Base-by-base conservation (phyloP, 2,113 vertebrate species). In the Brachyhypopomus occidentalis region DNA sequence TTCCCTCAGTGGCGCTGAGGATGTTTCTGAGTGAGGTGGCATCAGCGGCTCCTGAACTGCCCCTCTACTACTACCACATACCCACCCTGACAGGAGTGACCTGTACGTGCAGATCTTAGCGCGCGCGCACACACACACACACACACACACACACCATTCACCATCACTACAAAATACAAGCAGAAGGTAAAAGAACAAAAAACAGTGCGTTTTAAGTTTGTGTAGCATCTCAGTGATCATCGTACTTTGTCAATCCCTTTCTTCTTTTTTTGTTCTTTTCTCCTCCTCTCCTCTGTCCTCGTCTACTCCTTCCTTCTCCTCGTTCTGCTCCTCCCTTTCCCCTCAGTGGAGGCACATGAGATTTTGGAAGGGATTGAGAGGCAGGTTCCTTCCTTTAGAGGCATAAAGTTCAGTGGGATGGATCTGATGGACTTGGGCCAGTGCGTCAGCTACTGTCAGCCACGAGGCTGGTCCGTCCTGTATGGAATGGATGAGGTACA, bases 41-140 rank as follows among this genome's bases (percentile, higher is more conserved):
- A 0, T 87, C 90, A 4, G 92, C 88, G 11, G 98, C 97, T 30
- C 94, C 96, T 5, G 55, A 19, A 0, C 34, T 97, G 77, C 97
- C 98, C 0, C 96, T 99, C 88, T 99, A 97, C 85, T 99, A 98
- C 85, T 99, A 99, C 58, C 97, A 99, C 72, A 88, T 98, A 79
- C 98, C 98, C 64, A 60, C 83, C 36, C 3, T 98, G 48, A 98
- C 98, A 0, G 96, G 95, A 22, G 89, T 98, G 17, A 93, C 92
- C 12, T 88, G 98, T 99, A 83, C 94, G 96, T 94, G 81, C n/a
- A 52, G 45, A 14, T 14, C 30, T 30, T 30, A 3, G 30, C 30
- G 30, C 30, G 30, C 30, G 3, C 23, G 38, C 34, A 25, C 48
- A 76, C 19, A 34, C 1, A 2, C 3, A 16, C 38, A 34, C 22